Percentiles rank a stretch among this genome's conserved stretches.
Conservation (phyloP, 1,140 invertebrate genomes). For the Drosophila mojavensis region DNA sequence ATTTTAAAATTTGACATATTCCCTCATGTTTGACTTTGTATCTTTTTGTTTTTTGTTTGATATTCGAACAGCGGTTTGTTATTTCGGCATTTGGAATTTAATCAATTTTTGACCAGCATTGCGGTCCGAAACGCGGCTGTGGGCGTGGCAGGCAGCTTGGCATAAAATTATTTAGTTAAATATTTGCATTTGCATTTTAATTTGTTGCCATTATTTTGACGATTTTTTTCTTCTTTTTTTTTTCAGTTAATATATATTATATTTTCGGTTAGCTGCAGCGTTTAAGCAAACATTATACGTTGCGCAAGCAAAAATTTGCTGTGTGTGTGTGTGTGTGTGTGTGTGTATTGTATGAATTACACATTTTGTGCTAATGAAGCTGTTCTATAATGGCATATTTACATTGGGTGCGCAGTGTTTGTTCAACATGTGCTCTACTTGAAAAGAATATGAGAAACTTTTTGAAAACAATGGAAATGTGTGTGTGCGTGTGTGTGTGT, state of each 20-base stretch:
- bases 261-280: not conserved
- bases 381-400: constrained; percentile 44
- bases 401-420: constrained; percentile 9
- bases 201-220: constrained; percentile 57
- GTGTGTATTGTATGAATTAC: constrained; percentile 4
- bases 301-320: constrained; percentile 11
- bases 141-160: not conserved
- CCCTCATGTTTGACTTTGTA: not conserved
- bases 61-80: constrained; percentile 1
- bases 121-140: not conserved
- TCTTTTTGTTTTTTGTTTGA: not conserved
- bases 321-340: constrained; percentile 5
- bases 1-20: not conserved
- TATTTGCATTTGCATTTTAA: constrained; percentile 70
- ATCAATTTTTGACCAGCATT: constrained; percentile 16
- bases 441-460: constrained; percentile 1
- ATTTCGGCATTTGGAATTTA: constrained; percentile 27
- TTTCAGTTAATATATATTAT: not conserved
- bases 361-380: constrained; percentile 65
- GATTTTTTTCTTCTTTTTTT: constrained; percentile 2
- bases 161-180: constrained; percentile 56
- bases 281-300: constrained; percentile 38
- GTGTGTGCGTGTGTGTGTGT: not conserved
- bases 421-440: constrained; percentile 12
- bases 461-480: not conserved